Base-by-base conservation (phyloP, 2,888 invertebrate species). In the Dicranocentrus wangi region DNA sequence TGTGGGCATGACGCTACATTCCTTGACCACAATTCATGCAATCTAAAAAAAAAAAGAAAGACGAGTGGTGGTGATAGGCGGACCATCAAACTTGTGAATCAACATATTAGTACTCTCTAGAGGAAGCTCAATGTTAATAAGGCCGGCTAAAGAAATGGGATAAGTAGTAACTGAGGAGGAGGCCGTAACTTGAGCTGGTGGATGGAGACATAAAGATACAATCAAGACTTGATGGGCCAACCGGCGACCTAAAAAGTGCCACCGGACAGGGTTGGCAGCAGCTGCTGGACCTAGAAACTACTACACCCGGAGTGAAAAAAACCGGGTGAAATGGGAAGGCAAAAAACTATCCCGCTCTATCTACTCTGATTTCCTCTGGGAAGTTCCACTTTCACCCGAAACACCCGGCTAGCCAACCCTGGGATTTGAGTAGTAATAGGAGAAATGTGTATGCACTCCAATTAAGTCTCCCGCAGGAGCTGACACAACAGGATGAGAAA, bases 51-150 rank as follows among this genome's bases (percentile, higher is more conserved):
- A n/a, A n/a, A n/a, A n/a, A n/a, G n/a, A n/a, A n/a, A n/a, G n/a
- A n/a, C n/a, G 13, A 51, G 51, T 1, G 2, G 15, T 58, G 61
- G 58, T 42, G 66, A 66, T 66, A 58, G 66, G 43, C 60, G 42
- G 63, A 78, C 63, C 63, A 61, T 70, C 70, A 68, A 70, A 60
- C n/a, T 63, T 78, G 70, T 21, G 63, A 70, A 70, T 69, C 70
- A 70, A 63, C 70, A 65, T 79, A 71, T 66, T 71, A 79, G 65
- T 58, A 19, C 58, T 79, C 79, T 65, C 79, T 27, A 15, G 79
- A 66, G 79, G 42, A 55, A 79, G 71, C 79, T 79, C 71, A 71
- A 60, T 65, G 71, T 66, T 79, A 79, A 79, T 72, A 63, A 79
- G 79, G 43, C 60, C 60, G 47, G 19, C 71, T 53, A 53, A 65